A percentile compares a stretch with the other conserved stretches of the same genome.
Conservation (phyloP, 2,113 vertebrate species). For the Boleophthalmus pectinirostris region DNA sequence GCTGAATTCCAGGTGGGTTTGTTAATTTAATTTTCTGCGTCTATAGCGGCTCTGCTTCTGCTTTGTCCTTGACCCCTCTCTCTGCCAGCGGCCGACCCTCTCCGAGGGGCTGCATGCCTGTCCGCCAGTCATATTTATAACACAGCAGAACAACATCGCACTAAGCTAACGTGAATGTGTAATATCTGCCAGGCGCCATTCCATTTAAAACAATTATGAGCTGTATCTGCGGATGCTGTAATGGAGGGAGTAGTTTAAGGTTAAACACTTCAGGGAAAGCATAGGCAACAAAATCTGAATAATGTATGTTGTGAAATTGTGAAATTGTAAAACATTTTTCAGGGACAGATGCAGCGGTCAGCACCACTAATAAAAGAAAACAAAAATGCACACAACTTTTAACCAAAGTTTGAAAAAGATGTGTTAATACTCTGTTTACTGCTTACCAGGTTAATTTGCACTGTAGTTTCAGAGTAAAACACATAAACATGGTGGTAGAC, state of each 20-base stretch:
- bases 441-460: too few relatives aligned
- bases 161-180: slow-evolving; percentile 39
- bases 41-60: slow-evolving; percentile 32
- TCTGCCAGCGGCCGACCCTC: slow-evolving; percentile 41
- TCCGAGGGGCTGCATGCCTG: slow-evolving; percentile 28
- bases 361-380: too few relatives aligned
- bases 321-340: neutral
- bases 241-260: slow-evolving; percentile 12
- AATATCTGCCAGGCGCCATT: slow-evolving; percentile 25
- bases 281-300: slow-evolving; percentile 2
- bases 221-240: slow-evolving; percentile 28
- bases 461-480: too few relatives aligned
- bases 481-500: too few relatives aligned
- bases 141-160: slow-evolving; percentile 25
- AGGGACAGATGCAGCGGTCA: too few relatives aligned
- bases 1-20: slow-evolving; percentile 65
- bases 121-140: slow-evolving; percentile 61
- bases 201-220: slow-evolving; percentile 29
- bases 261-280: slow-evolving; percentile 2
- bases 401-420: too few relatives aligned
- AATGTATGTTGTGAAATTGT: neutral
- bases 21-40: slow-evolving; percentile 68
- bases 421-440: too few relatives aligned
- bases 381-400: too few relatives aligned
- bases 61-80: slow-evolving; percentile 64